Conservation (phyloP, 1,140 invertebrate genomes). For the Orchestia grillus region DNA sequence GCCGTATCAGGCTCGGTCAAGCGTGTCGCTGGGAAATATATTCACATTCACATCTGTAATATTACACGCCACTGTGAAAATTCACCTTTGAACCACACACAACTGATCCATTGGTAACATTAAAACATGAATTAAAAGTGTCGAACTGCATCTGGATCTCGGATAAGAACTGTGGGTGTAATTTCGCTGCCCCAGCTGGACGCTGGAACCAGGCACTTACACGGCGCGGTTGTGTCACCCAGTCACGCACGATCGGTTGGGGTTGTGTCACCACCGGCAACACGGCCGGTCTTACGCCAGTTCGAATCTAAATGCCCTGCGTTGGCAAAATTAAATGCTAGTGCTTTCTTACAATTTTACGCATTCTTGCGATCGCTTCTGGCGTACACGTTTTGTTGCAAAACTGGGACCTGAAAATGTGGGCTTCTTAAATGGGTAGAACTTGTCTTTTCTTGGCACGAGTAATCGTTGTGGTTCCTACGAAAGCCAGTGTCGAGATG, state of each 20-base stretch:
- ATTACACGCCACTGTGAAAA: background rate
- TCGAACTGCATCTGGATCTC: background rate
- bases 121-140: background rate
- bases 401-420: background rate
- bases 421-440: background rate
- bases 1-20: background rate
- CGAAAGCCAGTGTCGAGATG: background rate
- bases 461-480: background rate
- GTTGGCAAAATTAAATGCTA: background rate
- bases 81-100: background rate
- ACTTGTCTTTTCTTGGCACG: background rate
- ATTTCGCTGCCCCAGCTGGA: background rate
- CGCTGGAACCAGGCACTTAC: background rate
- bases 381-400: background rate
- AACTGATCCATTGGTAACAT: background rate
- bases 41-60: background rate
- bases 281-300: background rate
- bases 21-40: background rate
- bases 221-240: background rate
- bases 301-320: background rate
- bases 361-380: background rate
- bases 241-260: background rate
- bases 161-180: background rate
- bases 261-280: background rate
- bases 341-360: background rate